A percentile compares a stretch with the other conserved stretches of the same genome.
Evolutionary conservation across 2,888 invertebrate genomes (phyloP).

Genomic region (Ochropleura leucogaster): DNA sequence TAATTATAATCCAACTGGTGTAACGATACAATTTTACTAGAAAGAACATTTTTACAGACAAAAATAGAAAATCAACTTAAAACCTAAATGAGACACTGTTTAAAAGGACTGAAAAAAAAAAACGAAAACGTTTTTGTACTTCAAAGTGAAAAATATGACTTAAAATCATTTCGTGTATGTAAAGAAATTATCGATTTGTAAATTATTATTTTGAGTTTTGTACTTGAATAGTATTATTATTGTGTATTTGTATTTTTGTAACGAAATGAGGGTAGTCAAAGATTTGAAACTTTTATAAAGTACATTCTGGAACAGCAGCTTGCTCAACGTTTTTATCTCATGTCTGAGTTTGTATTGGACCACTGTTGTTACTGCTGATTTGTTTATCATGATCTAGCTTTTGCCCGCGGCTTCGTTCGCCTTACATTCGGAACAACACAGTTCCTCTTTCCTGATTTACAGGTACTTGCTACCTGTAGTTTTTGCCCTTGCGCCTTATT

Average conservation of each 20-base stretch:
- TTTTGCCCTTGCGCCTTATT: too few relatives aligned
- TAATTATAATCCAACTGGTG: not conserved
- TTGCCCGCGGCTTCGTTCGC: too few relatives aligned
- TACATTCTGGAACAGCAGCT: not conserved
- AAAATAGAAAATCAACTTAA: not conserved
- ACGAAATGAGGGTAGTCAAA: slow-evolving; percentile 23
- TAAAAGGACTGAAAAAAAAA: slow-evolving; percentile 44
- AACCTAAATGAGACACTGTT: slow-evolving; percentile 20
- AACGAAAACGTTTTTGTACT: slow-evolving; percentile 49
- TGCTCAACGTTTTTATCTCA: not conserved
- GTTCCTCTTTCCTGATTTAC: too few relatives aligned
- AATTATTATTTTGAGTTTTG: slow-evolving; percentile 35
- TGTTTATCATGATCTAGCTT: too few relatives aligned
- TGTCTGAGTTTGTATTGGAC: too few relatives aligned
- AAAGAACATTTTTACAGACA: slow-evolving; percentile 10
- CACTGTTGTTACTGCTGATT: too few relatives aligned
- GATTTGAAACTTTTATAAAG: slow-evolving; percentile 1
- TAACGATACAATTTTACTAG: not conserved
- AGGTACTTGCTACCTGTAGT: too few relatives aligned
- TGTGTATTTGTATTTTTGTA: slow-evolving; percentile 27
- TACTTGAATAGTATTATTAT: slow-evolving; percentile 53
- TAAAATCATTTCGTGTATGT: slow-evolving; percentile 30
- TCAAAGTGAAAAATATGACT: slow-evolving; percentile 32
- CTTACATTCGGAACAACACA: too few relatives aligned
- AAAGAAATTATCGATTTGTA: slow-evolving; percentile 20